Percentiles rank a stretch among this genome's conserved stretches.
Evolutionary conservation across 2,797 vertebrate species (phyloP).

Genomic region (Lagorchestes hirsutus): DNA sequence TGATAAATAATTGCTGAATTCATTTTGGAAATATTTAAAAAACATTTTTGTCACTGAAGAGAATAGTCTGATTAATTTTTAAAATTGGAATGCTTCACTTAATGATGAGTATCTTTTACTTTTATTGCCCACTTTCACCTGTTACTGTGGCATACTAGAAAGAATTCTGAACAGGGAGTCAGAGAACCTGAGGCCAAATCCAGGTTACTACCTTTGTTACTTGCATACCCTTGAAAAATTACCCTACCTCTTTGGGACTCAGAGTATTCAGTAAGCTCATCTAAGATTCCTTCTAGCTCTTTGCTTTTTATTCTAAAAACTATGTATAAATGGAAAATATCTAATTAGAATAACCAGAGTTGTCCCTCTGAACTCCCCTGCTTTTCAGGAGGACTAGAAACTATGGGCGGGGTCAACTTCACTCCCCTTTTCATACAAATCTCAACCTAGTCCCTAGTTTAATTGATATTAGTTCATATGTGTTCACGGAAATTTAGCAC

Average conservation of each 20-base stretch:
- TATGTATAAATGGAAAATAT: too few relatives aligned
- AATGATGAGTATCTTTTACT: not conserved
- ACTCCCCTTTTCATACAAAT: not conserved
- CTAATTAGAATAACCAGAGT: not conserved
- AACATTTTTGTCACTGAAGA: too few relatives aligned
- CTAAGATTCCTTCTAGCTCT: not conserved
- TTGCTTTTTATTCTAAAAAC: not conserved
- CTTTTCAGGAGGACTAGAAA: not conserved
- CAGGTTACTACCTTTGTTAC: not conserved
- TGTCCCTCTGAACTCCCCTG: not conserved
- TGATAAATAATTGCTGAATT: not conserved
- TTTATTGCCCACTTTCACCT: not conserved
- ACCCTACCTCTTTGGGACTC: not conserved
- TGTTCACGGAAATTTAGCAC: conserved; percentile 73
- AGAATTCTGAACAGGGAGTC: not conserved
- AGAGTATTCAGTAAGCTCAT: not conserved
- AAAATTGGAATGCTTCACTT: not conserved
- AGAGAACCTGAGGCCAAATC: not conserved
- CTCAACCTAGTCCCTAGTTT: conserved; percentile 55
- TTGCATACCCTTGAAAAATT: not conserved
- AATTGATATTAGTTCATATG: conserved; percentile 78
- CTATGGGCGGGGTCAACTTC: not conserved
- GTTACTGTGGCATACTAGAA: not conserved
- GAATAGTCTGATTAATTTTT: not conserved
- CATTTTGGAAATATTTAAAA: not conserved